Evolutionary conservation across 2,888 invertebrate species (phyloP), one percentile per base, ranked within the genome.

Genomic region (Anthophora plumipes): DNA sequence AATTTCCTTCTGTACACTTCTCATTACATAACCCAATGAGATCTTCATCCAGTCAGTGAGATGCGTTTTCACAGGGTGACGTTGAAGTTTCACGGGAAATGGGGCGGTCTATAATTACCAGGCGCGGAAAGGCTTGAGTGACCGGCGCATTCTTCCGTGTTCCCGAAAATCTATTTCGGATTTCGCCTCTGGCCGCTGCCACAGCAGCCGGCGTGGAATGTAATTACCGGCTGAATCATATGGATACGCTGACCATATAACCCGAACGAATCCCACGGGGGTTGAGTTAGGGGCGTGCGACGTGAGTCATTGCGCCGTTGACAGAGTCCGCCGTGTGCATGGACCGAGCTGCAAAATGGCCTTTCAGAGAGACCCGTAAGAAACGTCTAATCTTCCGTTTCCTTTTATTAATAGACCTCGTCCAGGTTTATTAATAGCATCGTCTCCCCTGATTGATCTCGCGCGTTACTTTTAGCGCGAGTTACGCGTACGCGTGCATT

Each of bases 271-370:
- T 77, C 85, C 78, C 66, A 50, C 77, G 52, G 73, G 70, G 64
- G 64, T 64, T 61, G 61, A 66, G 70, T 73, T 67, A 59, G 72
- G 46, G 50, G 20, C 41, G 66, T 46, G 31, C 72, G 79, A 61
- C 74, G 83, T 89, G 89, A 90, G 84, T 89, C 89, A 89, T 85
- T 87, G 89, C 85, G 72, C 66, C 75, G 90, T 85, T 89, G 90
- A 89, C 89, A 89, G 89, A 80, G 84, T 78, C 77, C 66, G 50
- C 66, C 17, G 50, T 67, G 77, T 70, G 43, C 61, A 7, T 7
- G 66, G 14, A 20, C 46, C 22, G 17, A 31, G 72, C 50, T 57
- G 70, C 80, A 52, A 80, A 78, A 80, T 64, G 71, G 71, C 66
- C 77, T 66, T 55, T 79, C 78, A 59, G 79, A 60, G n/a, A 59